Percentiles rank a stretch among this genome's conserved stretches.
Conservation (phyloP, 2,797 vertebrate species). For the Anas acuta region DNA sequence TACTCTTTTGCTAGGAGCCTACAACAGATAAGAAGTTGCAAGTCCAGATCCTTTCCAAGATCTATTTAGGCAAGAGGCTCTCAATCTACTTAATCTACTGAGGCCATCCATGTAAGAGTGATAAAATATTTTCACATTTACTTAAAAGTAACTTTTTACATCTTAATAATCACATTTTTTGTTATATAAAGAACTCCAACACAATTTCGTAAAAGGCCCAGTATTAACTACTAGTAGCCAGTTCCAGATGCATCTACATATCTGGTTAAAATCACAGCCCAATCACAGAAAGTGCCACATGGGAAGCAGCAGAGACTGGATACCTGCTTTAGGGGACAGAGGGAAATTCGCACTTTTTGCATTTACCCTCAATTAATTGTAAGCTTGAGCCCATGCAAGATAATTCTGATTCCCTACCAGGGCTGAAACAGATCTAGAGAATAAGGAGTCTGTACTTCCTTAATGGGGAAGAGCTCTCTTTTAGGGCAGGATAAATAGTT, state of each 20-base stretch:
- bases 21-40: not conserved
- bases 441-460: not conserved
- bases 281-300: not conserved
- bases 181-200: not conserved
- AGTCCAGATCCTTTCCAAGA: not conserved
- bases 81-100: not conserved
- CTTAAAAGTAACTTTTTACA: not conserved
- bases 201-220: not conserved
- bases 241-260: not conserved
- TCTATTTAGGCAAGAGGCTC: not conserved
- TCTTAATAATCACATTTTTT: not conserved
- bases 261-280: not conserved
- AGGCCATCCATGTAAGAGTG: fast-evolving
- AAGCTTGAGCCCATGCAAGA: not conserved
- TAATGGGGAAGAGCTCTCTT: not conserved
- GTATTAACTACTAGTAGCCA: not conserved
- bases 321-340: not conserved
- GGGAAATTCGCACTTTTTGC: fast-evolving
- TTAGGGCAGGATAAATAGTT: not conserved
- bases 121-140: not conserved
- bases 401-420: not conserved
- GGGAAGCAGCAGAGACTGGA: not conserved
- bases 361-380: not conserved
- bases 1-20: not conserved
- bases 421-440: not conserved